These are phyloP conservation scores for Myotis findleyi DNA, from an alignment of 2,797 vertebrate species.

Conservation along the genomic window DNA sequence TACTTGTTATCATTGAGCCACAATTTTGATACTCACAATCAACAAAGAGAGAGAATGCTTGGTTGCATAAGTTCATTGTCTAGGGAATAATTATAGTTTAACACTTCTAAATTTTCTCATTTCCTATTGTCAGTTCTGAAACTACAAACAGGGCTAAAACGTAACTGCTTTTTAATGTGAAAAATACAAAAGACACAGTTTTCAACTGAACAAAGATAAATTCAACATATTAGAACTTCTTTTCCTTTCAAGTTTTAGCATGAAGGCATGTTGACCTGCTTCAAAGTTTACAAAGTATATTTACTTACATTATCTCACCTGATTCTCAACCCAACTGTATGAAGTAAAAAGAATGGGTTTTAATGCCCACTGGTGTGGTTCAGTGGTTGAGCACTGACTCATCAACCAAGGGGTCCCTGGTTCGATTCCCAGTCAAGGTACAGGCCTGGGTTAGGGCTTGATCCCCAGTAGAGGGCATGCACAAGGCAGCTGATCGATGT, in stretches of 20 bases:
- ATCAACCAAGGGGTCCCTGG: no score
- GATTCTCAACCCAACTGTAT: not conserved
- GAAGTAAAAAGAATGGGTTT: constrained; percentile 13
- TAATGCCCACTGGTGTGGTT: not conserved
- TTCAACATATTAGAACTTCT: constrained; percentile 37
- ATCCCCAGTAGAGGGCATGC: no score
- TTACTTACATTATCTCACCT: not conserved
- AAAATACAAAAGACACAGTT: not conserved
- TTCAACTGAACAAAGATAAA: constrained; percentile 10
- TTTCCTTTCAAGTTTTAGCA: constrained; percentile 43
- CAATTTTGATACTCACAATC: not conserved
- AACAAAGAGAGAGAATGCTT: not conserved
- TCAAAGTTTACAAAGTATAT: not conserved
- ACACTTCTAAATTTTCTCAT: constrained; percentile 45
- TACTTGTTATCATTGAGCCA: not conserved
- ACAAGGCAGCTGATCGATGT: no score
- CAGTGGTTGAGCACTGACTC: no score
- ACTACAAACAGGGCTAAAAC: not conserved
- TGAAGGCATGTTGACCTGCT: not conserved
- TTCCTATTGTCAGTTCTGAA: constrained; percentile 32
- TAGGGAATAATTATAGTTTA: constrained; percentile 12
- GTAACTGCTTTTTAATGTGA: constrained; percentile 37
- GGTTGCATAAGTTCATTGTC: not conserved
- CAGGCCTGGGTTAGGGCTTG: no score
- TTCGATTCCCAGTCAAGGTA: no score